Evolutionary conservation across 1,140 invertebrate genomes (phyloP).

Genomic region (Ostrea denselamellosa): DNA sequence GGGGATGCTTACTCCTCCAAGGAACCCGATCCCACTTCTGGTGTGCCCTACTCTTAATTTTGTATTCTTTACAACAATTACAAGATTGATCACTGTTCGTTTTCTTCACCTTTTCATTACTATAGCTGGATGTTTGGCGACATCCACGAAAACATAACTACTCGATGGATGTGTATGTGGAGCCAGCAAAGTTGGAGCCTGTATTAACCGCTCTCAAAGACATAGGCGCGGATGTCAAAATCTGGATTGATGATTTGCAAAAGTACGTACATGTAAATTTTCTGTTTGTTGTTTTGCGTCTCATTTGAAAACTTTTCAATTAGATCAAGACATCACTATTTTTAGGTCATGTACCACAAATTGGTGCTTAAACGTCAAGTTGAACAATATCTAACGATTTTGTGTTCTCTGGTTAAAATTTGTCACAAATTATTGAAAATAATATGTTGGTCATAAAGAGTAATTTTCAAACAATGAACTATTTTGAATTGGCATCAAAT

Average conservation of each 20-base stretch:
- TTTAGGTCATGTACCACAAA: not conserved
- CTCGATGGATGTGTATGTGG: constrained; percentile 44
- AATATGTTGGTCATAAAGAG: too few relatives aligned
- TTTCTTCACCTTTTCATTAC: not conserved
- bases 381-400: not conserved
- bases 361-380: not conserved
- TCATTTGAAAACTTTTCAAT: not conserved
- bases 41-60: not conserved
- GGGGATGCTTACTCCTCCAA: not conserved
- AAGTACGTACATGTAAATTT: constrained; percentile 18
- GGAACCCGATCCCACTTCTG: not conserved
- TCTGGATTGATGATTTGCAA: constrained; percentile 49
- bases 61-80: too few relatives aligned
- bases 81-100: not conserved
- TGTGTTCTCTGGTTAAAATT: not conserved
- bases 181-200: constrained; percentile 6
- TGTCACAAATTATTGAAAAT: too few relatives aligned
- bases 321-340: not conserved
- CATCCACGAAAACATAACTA: constrained; percentile 27
- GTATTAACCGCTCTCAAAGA: constrained; percentile 23
- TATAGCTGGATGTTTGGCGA: constrained; percentile 47
- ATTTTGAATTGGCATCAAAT: too few relatives aligned
- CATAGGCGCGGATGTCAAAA: not conserved
- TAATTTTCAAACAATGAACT: too few relatives aligned
- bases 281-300: not conserved